These are phyloP conservation scores for Upupa epops DNA, from an alignment of 2,113 vertebrate genomes.

Conservation along the genomic window DNA sequence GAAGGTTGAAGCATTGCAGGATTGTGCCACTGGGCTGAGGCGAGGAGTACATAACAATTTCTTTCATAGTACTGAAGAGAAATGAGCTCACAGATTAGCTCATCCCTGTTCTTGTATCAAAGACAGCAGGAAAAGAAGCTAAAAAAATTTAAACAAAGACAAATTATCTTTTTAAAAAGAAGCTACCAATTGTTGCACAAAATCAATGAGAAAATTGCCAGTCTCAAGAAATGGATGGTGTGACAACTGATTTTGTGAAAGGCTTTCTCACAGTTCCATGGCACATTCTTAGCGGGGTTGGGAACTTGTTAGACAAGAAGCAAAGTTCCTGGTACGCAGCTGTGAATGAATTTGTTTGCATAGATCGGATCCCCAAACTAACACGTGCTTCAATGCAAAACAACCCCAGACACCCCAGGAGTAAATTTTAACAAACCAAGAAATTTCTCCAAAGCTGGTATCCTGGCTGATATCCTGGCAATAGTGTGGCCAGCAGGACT, in stretches of 20 bases:
- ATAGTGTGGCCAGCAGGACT: too few relatives aligned
- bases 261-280: constrained; percentile 2
- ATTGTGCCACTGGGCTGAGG: background rate
- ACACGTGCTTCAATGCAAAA: background rate
- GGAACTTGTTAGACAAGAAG: constrained; percentile 21
- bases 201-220: background rate
- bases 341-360: background rate
- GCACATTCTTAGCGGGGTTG: background rate
- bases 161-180: too few relatives aligned
- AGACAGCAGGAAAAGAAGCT: background rate
- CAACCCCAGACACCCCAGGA: background rate
- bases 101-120: background rate
- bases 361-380: background rate
- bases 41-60: background rate
- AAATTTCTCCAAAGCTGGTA: too few relatives aligned
- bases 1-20: background rate
- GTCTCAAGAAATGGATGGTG: background rate
- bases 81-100: background rate
- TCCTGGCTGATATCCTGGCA: too few relatives aligned
- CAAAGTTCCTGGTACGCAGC: background rate
- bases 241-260: constrained; percentile 43
- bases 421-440: too few relatives aligned
- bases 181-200: background rate
- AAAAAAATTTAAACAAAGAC: too few relatives aligned
- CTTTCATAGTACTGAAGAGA: background rate